Evolutionary conservation across 2,888 invertebrate species (phyloP).

Genomic region (Ditula angustiorana): DNA sequence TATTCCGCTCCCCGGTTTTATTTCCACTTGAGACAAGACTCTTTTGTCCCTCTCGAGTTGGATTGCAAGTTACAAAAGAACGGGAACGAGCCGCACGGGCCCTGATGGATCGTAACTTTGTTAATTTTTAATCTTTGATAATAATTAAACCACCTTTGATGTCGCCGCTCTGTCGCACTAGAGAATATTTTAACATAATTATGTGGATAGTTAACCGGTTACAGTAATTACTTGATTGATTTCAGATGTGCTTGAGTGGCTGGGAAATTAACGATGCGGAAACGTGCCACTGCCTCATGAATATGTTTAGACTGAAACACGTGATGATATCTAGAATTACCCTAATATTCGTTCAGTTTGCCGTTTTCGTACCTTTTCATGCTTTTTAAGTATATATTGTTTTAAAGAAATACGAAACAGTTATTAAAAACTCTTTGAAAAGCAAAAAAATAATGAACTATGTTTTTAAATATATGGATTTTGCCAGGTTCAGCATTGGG

Average conservation of each 20-base stretch:
- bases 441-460: too few relatives aligned
- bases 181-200: constrained; percentile 14
- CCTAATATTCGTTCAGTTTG: too few relatives aligned
- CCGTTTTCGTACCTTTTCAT: background rate
- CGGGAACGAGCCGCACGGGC: constrained; percentile 47
- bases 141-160: constrained; percentile 19
- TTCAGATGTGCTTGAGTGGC: constrained; percentile 18
- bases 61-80: constrained; percentile 52
- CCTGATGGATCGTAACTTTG: constrained; percentile 41
- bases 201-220: constrained; percentile 20
- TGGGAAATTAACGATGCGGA: constrained; percentile 11
- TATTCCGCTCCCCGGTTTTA: constrained; percentile 54
- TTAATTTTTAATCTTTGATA: constrained; percentile 24
- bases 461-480: too few relatives aligned
- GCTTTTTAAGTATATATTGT: too few relatives aligned
- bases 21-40: constrained; percentile 55
- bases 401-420: too few relatives aligned
- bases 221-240: constrained; percentile 32
- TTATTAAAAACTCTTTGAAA: too few relatives aligned
- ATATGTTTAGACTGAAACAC: constrained; percentile 7
- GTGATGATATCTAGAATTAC: background rate
- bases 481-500: too few relatives aligned
- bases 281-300: constrained; percentile 16
- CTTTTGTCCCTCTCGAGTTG: constrained; percentile 50
- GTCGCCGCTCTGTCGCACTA: constrained; percentile 4